Evolutionary conservation across 2,888 invertebrate species (phyloP).

Genomic region (Nesidiocoris tenuis): DNA sequence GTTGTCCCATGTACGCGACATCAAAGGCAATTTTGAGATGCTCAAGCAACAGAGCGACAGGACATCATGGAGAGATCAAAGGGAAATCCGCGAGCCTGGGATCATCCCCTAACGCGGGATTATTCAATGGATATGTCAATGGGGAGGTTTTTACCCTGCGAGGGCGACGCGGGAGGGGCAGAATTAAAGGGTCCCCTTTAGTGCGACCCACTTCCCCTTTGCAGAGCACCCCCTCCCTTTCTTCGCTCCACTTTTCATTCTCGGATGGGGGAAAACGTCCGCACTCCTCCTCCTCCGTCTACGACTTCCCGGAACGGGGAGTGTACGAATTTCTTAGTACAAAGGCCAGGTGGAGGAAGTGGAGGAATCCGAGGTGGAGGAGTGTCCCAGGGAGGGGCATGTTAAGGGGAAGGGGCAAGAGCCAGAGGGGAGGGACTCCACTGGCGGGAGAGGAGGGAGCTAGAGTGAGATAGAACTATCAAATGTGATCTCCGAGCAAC

Average conservation of each 20-base stretch:
- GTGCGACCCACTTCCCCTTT: constrained; percentile 5
- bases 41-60: background rate
- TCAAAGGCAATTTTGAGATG: background rate
- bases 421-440: constrained; percentile 3
- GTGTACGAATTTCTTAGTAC: constrained; percentile 24
- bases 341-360: background rate
- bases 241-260: background rate
- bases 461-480: constrained; percentile 44
- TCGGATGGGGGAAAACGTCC: background rate
- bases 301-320: constrained; percentile 5
- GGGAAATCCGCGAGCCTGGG: background rate
- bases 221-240: background rate
- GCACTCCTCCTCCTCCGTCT: background rate
- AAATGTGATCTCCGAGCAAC: constrained; percentile 44
- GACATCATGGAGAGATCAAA: background rate
- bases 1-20: background rate
- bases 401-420: background rate
- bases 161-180: background rate
- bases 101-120: background rate
- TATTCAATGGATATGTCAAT: background rate
- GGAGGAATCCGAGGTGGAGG: background rate
- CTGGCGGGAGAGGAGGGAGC: constrained; percentile 24
- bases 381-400: background rate
- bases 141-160: background rate
- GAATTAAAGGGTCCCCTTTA: background rate